Evolutionary conservation across 2,888 invertebrate genomes (phyloP), one percentile per base, ranked within the genome.

Genomic region (Schrankia costaestrigalis): DNA sequence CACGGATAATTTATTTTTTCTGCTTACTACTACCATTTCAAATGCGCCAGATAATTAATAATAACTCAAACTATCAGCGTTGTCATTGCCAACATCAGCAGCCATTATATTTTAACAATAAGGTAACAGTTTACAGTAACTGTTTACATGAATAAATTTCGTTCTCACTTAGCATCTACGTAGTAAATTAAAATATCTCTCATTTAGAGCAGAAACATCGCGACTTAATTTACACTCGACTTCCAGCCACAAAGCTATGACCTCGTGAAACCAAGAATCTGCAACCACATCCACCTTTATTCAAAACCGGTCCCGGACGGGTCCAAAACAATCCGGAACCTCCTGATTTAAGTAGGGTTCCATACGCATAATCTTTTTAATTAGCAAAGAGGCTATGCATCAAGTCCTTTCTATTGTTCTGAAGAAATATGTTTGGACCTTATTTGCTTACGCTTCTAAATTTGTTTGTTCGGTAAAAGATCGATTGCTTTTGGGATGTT

Each of bases 351-450:
- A 51, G 55, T 41, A 48, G 57, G 57, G 54, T 50, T 7, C 19
- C 31, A 34, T 33, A 43, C 31, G 37, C 38, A 39, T 49, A 46
- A 66, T 62, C 62, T 73, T 78, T 79, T 78, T 78, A 78, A 79
- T 78, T 78, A 79, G 74, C 64, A 57, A 58, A 66, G 68, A 70
- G 62, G 51, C 60, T 57, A 68, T 65, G 64, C 62, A 65, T 71
- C 63, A 68, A 50, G 57, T 45, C 45, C 31, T 35, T 21, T 30
- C 50, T 44, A 58, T 67, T 67, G 64, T 68, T 60, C 53, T 46
- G 25, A 27, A 51, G 48, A 52, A 50, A 55, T 56, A 53, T 48
- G 49, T 38, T 26, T 13, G 21, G 27, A n/a, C 26, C 38, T 30
- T 28, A n/a, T n/a, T n/a, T n/a, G n/a, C n/a, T n/a, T n/a, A n/a